Evolutionary conservation across 2,113 vertebrate species (phyloP), one percentile per base, ranked within the genome.

Genomic region (Seriola rivoliana): DNA sequence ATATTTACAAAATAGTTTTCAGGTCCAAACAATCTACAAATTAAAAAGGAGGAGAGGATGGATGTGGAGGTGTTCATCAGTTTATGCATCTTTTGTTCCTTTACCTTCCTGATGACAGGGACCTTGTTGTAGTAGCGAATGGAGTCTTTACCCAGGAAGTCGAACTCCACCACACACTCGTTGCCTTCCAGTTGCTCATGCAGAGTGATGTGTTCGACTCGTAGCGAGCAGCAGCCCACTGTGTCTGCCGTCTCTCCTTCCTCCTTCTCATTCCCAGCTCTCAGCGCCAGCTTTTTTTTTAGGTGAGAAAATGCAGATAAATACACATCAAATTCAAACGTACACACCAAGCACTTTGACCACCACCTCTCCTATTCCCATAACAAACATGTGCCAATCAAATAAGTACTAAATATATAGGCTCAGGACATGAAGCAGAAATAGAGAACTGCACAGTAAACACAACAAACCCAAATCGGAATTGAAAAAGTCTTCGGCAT

Each of bases 71-170:
- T 40, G 19, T 64, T n/a, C 11, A 13, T 29, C 16, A 14, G 11
- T 57, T 34, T 12, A 3, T 36, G 8, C 0, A 0, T 7, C 16
- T 63, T n/a, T 60, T 34, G 16, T 23, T 14, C 7, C 12, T 76
- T 82, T 90, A 92, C 94, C 95, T 93, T 92, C 44, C 91, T 96
- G 78, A 89, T 89, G 82, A 96, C 94, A 0, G 95, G 89, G 48
- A 93, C 92, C 84, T 95, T 94, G 89, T 93, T 92, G 90, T 95
- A 95, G 88, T 95, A 95, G 76, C 95, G 94, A 84, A 95, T 93
- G 40, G 89, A 94, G 78, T 96, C 94, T 95, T 97, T 96, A 91
- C 94, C 96, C 91, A 95, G 95, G 92, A 96, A 96, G 93, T 95
- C 88, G 13, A 96, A 96, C 63, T 95, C 94, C 80, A 95, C 91